Percentiles rank a stretch among this genome's conserved stretches.
These are phyloP conservation scores for Prenolepis imparis DNA, from an alignment of 2,888 invertebrate species.

Conservation along the genomic window DNA sequence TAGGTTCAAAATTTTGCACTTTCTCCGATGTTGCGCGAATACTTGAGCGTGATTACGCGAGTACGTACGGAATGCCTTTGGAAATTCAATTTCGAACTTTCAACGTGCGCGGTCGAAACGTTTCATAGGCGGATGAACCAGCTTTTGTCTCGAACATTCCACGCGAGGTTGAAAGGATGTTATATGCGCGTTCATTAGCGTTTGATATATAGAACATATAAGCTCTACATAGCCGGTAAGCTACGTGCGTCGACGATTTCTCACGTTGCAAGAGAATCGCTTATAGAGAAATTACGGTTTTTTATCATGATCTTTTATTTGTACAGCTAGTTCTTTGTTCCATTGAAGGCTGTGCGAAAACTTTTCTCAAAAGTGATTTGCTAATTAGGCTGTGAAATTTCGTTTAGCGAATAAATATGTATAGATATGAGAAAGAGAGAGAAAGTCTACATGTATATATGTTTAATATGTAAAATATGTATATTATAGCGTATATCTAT, in stretches of 20 bases:
- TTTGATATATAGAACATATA: not conserved
- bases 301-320: constrained; percentile 3
- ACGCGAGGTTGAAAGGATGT: not conserved
- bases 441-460: not conserved
- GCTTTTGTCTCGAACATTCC: not conserved
- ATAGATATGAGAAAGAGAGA: not conserved
- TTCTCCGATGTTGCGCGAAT: constrained; percentile 57
- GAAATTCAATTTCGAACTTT: constrained; percentile 22
- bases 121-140: not conserved
- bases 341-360: constrained; percentile 15
- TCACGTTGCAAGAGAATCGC: constrained; percentile 30
- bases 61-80: not conserved
- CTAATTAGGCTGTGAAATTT: constrained; percentile 22
- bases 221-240: not conserved
- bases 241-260: constrained; percentile 24
- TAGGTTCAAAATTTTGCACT: constrained; percentile 62
- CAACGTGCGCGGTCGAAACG: constrained; percentile 3
- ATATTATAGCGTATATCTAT: not conserved
- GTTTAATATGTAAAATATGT: not conserved
- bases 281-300: constrained; percentile 29
- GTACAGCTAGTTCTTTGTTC: constrained; percentile 18
- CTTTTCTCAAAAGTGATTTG: constrained; percentile 10
- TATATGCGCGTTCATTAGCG: not conserved
- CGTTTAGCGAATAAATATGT: not conserved
- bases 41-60: not conserved